Evolutionary conservation across 2,797 vertebrate species (phyloP).

Genomic region (Leuciscus waleckii): DNA sequence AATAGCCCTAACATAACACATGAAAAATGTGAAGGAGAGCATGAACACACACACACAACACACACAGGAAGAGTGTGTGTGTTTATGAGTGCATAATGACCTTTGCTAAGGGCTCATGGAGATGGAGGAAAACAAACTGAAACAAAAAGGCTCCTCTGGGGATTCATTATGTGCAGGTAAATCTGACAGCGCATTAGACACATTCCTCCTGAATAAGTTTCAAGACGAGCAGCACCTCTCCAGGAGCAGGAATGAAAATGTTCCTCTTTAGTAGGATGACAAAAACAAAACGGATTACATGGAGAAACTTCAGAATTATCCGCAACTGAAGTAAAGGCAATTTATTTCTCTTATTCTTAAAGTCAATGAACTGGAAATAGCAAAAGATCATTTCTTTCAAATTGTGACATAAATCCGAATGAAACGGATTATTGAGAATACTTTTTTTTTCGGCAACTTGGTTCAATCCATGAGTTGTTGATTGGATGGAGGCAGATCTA

Average conservation of each 20-base stretch:
- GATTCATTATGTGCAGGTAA: constrained; percentile 62
- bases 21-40: constrained; percentile 48
- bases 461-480: neutral
- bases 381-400: neutral
- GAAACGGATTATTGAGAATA: neutral
- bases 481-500: neutral
- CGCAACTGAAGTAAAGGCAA: neutral
- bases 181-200: constrained; percentile 56
- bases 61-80: constrained; percentile 39
- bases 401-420: neutral
- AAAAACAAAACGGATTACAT: constrained; percentile 15
- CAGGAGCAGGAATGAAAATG: constrained; percentile 42
- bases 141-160: constrained; percentile 55
- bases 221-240: constrained; percentile 52
- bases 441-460: neutral
- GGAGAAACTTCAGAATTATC: constrained; percentile 1
- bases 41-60: constrained; percentile 2
- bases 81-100: constrained; percentile 62
- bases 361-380: neutral
- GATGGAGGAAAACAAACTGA: constrained; percentile 57
- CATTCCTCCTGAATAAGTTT: constrained; percentile 50
- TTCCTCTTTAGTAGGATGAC: constrained; percentile 19
- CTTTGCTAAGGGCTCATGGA: constrained; percentile 58
- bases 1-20: constrained; percentile 55
- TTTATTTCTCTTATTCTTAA: neutral